phyloP scores from a whole-genome alignment of 1,140 invertebrate genomes.

The Branchinecta lynchi region DNA sequence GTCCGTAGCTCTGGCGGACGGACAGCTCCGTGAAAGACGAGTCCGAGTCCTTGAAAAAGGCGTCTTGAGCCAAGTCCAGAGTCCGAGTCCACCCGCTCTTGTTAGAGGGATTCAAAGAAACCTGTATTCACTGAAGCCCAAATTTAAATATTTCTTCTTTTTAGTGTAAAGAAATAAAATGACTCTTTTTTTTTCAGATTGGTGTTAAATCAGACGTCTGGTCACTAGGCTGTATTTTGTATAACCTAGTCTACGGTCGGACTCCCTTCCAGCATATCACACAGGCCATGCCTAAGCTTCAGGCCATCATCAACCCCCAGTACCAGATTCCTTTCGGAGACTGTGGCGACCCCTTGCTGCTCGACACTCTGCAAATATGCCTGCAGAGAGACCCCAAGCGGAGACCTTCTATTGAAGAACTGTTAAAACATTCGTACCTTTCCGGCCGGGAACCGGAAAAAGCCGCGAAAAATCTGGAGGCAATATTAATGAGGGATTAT shows the following conservation, averaged over 20 bases:
- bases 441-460: not conserved
- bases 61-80: too few relatives aligned
- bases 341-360: conserved; percentile 33
- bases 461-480: not conserved
- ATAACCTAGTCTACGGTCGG: conserved; percentile 72
- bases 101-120: not conserved
- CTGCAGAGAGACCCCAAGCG: conserved; percentile 49
- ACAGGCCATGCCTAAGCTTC: conserved; percentile 55
- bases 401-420: conserved; percentile 50
- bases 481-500: too few relatives aligned
- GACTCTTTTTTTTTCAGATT: conserved; percentile 48
- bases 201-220: conserved; percentile 88
- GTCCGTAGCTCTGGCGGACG: too few relatives aligned
- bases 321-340: conserved; percentile 56
- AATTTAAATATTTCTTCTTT: not conserved
- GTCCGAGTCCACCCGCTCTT: conserved; percentile 14
- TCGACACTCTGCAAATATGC: conserved; percentile 47
- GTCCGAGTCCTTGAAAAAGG: too few relatives aligned
- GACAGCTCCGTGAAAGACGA: too few relatives aligned
- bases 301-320: conserved; percentile 61
- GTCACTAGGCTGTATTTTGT: conserved; percentile 93
- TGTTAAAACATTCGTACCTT: conserved; percentile 49
- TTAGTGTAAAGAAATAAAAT: not conserved
- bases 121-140: not conserved
- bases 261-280: conserved; percentile 80